Conservation (phyloP, 1,140 invertebrate genomes). For the Cyclina sinensis region DNA sequence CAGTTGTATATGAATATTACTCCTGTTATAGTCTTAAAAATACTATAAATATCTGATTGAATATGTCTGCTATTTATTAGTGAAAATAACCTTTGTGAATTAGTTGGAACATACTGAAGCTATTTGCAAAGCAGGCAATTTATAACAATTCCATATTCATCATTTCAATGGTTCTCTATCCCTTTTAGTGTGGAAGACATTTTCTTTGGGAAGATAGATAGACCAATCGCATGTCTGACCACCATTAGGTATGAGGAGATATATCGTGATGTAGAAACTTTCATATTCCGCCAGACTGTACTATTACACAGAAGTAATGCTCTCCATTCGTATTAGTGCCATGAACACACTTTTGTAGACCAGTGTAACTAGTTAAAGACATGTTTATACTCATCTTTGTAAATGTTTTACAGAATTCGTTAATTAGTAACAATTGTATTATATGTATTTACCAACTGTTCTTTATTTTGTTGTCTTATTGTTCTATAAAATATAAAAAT, state of each 20-base stretch:
- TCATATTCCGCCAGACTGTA: neutral
- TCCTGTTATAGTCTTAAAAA: too few species aligned
- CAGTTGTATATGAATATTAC: too few species aligned
- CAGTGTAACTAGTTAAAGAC: too few species aligned
- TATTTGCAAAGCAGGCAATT: constrained; percentile 22
- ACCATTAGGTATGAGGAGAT: constrained; percentile 7
- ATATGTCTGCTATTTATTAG: neutral
- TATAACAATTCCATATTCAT: constrained; percentile 35
- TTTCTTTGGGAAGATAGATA: constrained; percentile 23
- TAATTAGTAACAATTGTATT: too few species aligned
- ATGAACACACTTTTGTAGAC: neutral
- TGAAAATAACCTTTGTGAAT: neutral
- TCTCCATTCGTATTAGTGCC: neutral
- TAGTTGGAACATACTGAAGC: neutral
- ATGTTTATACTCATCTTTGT: too few species aligned
- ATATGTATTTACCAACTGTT: too few species aligned
- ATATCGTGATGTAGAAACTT: constrained; percentile 46
- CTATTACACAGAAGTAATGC: neutral
- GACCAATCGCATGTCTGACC: constrained; percentile 39
- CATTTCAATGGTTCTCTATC: constrained; percentile 29
- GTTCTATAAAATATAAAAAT: too few species aligned
- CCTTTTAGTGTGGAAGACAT: constrained; percentile 41
- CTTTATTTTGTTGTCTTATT: too few species aligned
- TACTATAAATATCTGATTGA: neutral
- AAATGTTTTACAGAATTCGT: too few species aligned